Evolutionary conservation across 2,797 vertebrate genomes (phyloP).

Genomic region (Uromys caudimaculatus): DNA sequence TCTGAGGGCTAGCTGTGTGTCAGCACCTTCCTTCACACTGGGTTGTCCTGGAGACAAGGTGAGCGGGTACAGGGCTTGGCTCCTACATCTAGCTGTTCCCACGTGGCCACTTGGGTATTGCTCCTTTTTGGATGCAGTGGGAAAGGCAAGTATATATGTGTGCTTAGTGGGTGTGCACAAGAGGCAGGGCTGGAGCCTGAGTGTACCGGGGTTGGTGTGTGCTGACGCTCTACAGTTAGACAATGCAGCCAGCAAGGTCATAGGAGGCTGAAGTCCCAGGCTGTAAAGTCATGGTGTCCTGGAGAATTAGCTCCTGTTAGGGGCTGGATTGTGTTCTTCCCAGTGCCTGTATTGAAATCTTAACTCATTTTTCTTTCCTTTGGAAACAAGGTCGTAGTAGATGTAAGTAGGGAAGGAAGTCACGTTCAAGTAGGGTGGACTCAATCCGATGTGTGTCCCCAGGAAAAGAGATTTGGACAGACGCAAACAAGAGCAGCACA

Average conservation of each 20-base stretch:
- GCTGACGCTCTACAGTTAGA: not conserved
- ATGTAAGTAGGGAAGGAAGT: not conserved
- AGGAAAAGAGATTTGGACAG: not conserved
- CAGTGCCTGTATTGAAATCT: not conserved
- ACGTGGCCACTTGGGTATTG: too few relatives aligned
- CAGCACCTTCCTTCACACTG: not conserved
- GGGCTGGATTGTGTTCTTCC: not conserved
- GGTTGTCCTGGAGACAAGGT: not conserved
- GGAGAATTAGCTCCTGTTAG: not conserved
- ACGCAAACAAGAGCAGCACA: not conserved
- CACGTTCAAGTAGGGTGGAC: not conserved
- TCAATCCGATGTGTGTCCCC: not conserved
- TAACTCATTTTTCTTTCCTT: not conserved
- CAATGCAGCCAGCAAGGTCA: not conserved
- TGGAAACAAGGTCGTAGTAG: not conserved
- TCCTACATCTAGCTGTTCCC: fast-evolving
- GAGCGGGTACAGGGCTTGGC: fast-evolving
- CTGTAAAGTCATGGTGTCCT: not conserved
- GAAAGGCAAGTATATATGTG: not conserved
- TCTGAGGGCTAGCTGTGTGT: not conserved
- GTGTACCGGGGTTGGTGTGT: not conserved
- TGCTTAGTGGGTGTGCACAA: fast-evolving
- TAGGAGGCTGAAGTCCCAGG: not conserved
- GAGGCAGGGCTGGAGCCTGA: not conserved
- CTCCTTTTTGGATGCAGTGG: not conserved